Percentiles rank a stretch among this genome's conserved stretches.
phyloP scores from a whole-genome alignment of 2,113 vertebrate species.

The Vulpes lagopus region DNA sequence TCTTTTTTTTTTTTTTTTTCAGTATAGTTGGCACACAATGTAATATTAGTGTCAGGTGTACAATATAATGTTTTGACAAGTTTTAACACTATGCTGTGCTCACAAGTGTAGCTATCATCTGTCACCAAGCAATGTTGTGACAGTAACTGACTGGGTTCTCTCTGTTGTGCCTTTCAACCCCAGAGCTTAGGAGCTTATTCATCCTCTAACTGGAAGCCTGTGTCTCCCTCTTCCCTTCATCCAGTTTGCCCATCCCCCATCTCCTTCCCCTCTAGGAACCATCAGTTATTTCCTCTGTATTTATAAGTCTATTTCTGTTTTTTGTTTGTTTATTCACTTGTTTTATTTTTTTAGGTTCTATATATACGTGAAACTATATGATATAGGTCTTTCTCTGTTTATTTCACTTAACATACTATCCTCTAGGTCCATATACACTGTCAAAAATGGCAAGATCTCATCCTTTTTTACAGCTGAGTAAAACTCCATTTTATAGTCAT shows the following conservation, averaged over 20 bases:
- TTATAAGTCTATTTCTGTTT: background rate
- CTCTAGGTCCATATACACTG: background rate
- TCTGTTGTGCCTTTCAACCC: background rate
- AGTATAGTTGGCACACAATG: background rate
- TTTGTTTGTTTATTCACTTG: background rate
- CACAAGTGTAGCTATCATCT: background rate
- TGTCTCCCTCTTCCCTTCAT: background rate
- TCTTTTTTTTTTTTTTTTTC: background rate
- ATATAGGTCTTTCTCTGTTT: background rate
- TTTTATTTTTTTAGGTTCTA: background rate
- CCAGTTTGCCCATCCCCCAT: background rate
- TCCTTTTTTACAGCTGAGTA: background rate
- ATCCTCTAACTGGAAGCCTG: background rate
- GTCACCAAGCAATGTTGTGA: background rate
- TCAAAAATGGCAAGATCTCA: background rate
- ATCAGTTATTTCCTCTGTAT: background rate
- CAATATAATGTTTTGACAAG: background rate
- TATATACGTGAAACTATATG: background rate
- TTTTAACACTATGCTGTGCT: background rate
- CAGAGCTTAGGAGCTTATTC: background rate
- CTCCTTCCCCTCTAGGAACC: background rate
- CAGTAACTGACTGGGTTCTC: background rate
- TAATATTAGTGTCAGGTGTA: background rate
- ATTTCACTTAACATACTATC: background rate
- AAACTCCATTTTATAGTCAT: background rate